phyloP scores from a whole-genome alignment of 2,797 vertebrate genomes.

The Odontamblyopus rebecca region DNA sequence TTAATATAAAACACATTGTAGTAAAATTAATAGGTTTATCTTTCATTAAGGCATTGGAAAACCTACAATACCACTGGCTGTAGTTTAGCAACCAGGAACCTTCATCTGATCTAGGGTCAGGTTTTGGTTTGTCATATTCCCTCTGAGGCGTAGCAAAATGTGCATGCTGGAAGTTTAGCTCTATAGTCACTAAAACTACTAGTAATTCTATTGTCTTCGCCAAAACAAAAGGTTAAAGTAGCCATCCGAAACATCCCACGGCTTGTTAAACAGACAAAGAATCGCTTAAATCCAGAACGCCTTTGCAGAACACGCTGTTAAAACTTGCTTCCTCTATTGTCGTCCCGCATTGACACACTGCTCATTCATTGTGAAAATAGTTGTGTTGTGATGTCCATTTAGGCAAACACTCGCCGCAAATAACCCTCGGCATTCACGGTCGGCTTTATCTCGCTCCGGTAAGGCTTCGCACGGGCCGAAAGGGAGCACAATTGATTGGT shows the following conservation, averaged over 20 bases:
- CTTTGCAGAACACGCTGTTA: slow-evolving; percentile 21
- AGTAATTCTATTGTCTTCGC: background rate
- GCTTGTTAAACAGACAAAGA: slow-evolving; percentile 48
- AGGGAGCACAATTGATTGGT: slow-evolving; percentile 64
- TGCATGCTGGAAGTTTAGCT: background rate
- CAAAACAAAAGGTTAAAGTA: background rate
- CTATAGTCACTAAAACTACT: background rate
- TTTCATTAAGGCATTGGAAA: too few species aligned
- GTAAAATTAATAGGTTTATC: too few species aligned
- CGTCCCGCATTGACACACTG: background rate
- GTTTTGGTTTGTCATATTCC: too few species aligned
- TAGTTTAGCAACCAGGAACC: too few species aligned
- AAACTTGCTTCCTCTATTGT: background rate
- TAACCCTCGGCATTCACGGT: slow-evolving; percentile 22
- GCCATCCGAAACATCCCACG: slow-evolving; percentile 15
- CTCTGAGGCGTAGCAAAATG: background rate
- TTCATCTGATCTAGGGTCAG: too few species aligned
- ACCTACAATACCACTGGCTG: too few species aligned
- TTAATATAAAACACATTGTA: too few species aligned
- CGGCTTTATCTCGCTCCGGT: slow-evolving; percentile 31
- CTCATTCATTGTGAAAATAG: slow-evolving; percentile 10
- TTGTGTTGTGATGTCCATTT: slow-evolving; percentile 14
- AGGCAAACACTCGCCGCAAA: slow-evolving; percentile 28
- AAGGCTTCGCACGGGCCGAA: slow-evolving; percentile 23
- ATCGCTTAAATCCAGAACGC: slow-evolving; percentile 22